These are phyloP conservation scores for Symphodus melops DNA, from an alignment of 2,113 vertebrate species.

Conservation along the genomic window DNA sequence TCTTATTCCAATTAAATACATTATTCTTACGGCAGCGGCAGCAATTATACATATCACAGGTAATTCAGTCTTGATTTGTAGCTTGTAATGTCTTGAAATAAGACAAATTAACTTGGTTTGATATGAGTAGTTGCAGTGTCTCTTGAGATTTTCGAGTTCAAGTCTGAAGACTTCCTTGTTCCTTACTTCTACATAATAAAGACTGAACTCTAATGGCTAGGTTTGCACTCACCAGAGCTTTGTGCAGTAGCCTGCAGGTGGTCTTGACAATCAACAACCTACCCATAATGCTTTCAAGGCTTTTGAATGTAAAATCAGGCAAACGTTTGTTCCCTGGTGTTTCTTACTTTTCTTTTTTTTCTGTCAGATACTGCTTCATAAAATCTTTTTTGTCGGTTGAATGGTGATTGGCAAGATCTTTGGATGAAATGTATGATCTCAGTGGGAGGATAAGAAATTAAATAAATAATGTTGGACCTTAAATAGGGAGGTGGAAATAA, in stretches of 20 bases:
- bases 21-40: too few relatives aligned
- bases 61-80: too few relatives aligned
- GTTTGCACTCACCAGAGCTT: background rate
- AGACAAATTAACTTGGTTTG: too few relatives aligned
- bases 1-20: too few relatives aligned
- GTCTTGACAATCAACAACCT: slow-evolving; percentile 35
- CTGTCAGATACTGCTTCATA: background rate
- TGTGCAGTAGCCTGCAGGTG: slow-evolving; percentile 8
- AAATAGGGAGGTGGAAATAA: background rate
- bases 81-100: too few relatives aligned
- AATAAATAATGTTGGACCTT: background rate
- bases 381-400: background rate
- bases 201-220: slow-evolving; percentile 16
- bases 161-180: background rate
- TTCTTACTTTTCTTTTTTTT: background rate
- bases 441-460: background rate
- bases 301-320: slow-evolving; percentile 7
- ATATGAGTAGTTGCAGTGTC: too few relatives aligned
- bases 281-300: slow-evolving; percentile 8
- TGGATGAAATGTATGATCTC: background rate
- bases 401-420: background rate
- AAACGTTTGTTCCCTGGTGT: slow-evolving; percentile 7
- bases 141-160: background rate
- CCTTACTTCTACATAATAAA: background rate
- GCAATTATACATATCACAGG: too few relatives aligned